Evolutionary conservation across 2,113 vertebrate genomes (phyloP).

Genomic region (Peromyscus leucopus): DNA sequence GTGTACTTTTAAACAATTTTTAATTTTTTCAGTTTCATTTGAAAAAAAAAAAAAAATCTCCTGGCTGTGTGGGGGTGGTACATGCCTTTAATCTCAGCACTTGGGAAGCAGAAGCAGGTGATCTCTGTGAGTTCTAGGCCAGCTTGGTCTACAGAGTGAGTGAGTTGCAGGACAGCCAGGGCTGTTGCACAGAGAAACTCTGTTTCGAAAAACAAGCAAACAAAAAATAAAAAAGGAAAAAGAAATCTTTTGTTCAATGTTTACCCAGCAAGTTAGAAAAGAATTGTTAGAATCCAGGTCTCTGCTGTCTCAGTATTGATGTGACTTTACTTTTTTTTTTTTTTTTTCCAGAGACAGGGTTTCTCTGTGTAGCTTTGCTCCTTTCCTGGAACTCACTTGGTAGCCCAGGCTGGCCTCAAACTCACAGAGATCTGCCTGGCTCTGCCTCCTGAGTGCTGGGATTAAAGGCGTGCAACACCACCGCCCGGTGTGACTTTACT

Average conservation of each 20-base stretch:
- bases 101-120: not conserved
- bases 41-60: conserved; percentile 39
- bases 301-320: not conserved
- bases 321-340: not conserved
- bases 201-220: not conserved
- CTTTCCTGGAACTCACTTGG: too few relatives aligned
- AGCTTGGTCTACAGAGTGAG: not conserved
- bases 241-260: not conserved
- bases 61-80: not conserved
- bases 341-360: too few relatives aligned
- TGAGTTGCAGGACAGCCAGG: not conserved
- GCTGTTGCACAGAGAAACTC: not conserved
- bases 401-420: too few relatives aligned
- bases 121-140: not conserved
- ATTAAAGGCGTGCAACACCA: too few relatives aligned
- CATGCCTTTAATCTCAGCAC: not conserved
- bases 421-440: too few relatives aligned
- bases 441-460: too few relatives aligned
- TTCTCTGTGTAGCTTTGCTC: too few relatives aligned
- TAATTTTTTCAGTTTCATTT: conserved; percentile 45
- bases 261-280: conserved; percentile 10
- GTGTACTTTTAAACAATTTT: conserved; percentile 43
- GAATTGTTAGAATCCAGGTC: conserved; percentile 37
- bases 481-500: not conserved
- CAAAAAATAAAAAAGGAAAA: too few relatives aligned